Conservation (phyloP, 2,797 vertebrate genomes). For the Tokudaia muenninki region DNA sequence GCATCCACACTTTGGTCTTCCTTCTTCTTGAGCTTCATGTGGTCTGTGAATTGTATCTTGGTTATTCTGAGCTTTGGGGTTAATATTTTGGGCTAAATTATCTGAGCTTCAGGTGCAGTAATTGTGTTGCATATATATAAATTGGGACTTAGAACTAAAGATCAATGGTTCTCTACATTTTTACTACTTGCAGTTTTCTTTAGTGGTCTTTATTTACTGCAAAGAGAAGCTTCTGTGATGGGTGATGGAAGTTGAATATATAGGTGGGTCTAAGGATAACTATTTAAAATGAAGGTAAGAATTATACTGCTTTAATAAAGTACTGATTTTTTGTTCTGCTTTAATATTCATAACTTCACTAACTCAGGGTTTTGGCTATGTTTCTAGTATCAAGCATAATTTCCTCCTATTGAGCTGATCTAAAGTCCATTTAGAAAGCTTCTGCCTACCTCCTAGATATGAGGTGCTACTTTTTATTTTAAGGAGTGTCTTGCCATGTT, state of each 20-base stretch:
- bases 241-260: not conserved
- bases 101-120: not conserved
- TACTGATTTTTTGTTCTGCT: not conserved
- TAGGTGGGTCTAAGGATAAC: not conserved
- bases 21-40: no score
- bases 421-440: not conserved
- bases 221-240: not conserved
- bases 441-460: not conserved
- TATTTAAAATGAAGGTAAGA: not conserved
- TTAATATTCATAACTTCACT: not conserved
- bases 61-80: no score
- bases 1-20: no score
- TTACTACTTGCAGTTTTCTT: no score
- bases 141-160: not conserved
- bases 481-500: not conserved
- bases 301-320: not conserved
- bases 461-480: not conserved
- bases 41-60: no score
- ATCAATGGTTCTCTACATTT: not conserved
- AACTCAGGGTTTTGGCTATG: not conserved
- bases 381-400: not conserved
- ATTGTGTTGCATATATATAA: not conserved
- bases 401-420: not conserved
- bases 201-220: not conserved
- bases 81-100: no score